Conservation (phyloP, 2,797 vertebrate species). For the Phalloptychus januarius region DNA sequence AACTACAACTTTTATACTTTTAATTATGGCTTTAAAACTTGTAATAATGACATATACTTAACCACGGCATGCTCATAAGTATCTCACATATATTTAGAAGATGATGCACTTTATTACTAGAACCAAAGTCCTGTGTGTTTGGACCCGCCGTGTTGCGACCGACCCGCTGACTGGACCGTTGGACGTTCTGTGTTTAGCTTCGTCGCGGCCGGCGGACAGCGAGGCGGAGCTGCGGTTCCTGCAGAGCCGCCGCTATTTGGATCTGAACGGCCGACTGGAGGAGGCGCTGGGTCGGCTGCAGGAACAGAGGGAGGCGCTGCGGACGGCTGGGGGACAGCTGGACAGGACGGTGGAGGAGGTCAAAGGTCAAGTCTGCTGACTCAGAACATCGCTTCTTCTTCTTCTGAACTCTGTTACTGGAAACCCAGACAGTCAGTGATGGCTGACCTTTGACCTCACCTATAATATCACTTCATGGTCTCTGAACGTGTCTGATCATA, state of each 20-base stretch:
- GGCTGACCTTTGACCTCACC: not conserved
- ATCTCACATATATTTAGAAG: not conserved
- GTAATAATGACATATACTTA: too few relatives aligned
- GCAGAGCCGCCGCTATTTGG: slow-evolving; percentile 1
- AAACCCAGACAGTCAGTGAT: not conserved
- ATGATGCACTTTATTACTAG: not conserved
- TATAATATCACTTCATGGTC: not conserved
- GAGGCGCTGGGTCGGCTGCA: not conserved
- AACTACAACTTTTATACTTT: too few relatives aligned
- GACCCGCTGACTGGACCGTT: not conserved
- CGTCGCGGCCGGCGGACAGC: not conserved
- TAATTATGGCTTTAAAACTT: too few relatives aligned
- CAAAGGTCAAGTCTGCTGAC: not conserved
- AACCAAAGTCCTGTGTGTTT: not conserved
- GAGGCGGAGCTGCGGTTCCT: slow-evolving; percentile 2
- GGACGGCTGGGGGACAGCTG: not conserved
- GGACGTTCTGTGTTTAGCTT: not conserved
- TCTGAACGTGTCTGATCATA: not conserved
- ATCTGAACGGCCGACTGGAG: not conserved
- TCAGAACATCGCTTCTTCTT: not conserved
- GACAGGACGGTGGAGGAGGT: not conserved
- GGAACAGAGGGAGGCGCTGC: not conserved
- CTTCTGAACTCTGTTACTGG: not conserved
- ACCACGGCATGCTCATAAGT: too few relatives aligned
- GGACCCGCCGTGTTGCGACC: too few relatives aligned